Conservation (phyloP, 2,113 vertebrate species). For the Oostethus manadensis region DNA sequence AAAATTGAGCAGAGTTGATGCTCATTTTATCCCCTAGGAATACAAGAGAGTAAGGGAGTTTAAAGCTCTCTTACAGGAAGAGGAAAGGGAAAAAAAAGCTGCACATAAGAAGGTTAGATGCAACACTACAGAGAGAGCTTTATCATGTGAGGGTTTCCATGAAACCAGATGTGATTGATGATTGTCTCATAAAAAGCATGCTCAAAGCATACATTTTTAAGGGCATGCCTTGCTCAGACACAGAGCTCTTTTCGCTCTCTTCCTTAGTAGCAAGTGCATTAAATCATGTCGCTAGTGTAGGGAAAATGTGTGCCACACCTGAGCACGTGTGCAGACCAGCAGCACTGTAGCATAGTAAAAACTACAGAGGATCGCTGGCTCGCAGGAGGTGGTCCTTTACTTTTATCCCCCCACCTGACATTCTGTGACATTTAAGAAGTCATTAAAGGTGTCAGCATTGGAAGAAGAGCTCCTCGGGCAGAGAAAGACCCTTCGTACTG, state of each 20-base stretch:
- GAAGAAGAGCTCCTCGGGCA: slow-evolving; percentile 52
- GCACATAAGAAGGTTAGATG: slow-evolving; percentile 23
- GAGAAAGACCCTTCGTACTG: slow-evolving; percentile 52
- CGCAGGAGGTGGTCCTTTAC: slow-evolving; percentile 58
- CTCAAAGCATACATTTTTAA: slow-evolving; percentile 48
- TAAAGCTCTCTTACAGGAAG: slow-evolving; percentile 35
- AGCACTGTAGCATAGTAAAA: slow-evolving; percentile 55
- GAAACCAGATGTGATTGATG: slow-evolving; percentile 40
- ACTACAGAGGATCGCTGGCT: slow-evolving; percentile 52
- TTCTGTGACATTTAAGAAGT: slow-evolving; percentile 79
- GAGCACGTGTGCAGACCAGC: slow-evolving; percentile 55
- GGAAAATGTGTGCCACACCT: slow-evolving; percentile 67
- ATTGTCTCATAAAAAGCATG: slow-evolving; percentile 37
- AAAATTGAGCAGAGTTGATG: slow-evolving; percentile 62
- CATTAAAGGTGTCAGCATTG: slow-evolving; percentile 71
- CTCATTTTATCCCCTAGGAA: slow-evolving; percentile 55
- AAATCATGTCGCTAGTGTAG: slow-evolving; percentile 59
- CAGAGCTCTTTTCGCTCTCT: slow-evolving; percentile 41
- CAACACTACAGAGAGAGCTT: slow-evolving; percentile 25
- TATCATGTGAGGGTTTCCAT: slow-evolving; percentile 28
- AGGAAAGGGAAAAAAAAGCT: slow-evolving; percentile 8
- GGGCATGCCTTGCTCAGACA: slow-evolving; percentile 43
- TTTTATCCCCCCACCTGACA: slow-evolving; percentile 69
- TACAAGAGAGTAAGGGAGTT: slow-evolving; percentile 44
- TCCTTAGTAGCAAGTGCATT: slow-evolving; percentile 58